Conservation (phyloP, 2,888 invertebrate genomes). For the Cryptosula pallasiana region DNA sequence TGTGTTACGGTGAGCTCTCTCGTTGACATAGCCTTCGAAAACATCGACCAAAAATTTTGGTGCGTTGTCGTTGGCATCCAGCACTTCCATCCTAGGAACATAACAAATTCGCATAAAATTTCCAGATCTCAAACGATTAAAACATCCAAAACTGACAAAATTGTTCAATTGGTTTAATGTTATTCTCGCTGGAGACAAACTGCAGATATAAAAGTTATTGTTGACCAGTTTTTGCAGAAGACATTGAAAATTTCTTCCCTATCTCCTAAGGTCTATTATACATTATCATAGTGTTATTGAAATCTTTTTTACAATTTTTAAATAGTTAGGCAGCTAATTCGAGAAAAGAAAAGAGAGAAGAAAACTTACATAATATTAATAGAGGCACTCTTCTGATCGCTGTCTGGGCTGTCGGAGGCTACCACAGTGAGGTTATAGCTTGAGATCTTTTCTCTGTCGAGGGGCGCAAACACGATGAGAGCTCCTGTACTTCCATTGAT, state of each 20-base stretch:
- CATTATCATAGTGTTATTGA: no score
- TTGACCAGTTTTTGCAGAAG: no score
- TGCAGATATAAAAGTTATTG: no score
- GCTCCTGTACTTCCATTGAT: constrained; percentile 85
- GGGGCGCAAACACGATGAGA: constrained; percentile 71
- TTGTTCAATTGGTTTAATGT: no score
- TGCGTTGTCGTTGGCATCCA: constrained; percentile 44
- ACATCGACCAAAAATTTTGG: constrained; percentile 59
- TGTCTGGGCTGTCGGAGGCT: constrained; percentile 30
- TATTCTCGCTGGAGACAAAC: no score
- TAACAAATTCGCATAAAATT: no score
- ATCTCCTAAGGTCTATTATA: no score
- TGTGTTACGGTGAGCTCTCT: constrained; percentile 76
- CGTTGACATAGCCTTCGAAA: constrained; percentile 64
- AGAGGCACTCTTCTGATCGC: constrained; percentile 35
- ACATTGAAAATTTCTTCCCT: no score
- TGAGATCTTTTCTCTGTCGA: constrained; percentile 80
- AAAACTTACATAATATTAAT: constrained; percentile 27
- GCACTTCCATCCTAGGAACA: constrained; percentile 33
- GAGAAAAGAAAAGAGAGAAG: neutral
- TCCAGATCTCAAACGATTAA: no score
- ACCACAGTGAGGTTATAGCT: constrained; percentile 62
- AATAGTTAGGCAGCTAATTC: neutral
- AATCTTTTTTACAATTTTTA: no score
- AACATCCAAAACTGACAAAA: no score